Evolutionary conservation across 2,888 invertebrate species (phyloP), one percentile per base, ranked within the genome.

Genomic region (Ophioninae sp.): DNA sequence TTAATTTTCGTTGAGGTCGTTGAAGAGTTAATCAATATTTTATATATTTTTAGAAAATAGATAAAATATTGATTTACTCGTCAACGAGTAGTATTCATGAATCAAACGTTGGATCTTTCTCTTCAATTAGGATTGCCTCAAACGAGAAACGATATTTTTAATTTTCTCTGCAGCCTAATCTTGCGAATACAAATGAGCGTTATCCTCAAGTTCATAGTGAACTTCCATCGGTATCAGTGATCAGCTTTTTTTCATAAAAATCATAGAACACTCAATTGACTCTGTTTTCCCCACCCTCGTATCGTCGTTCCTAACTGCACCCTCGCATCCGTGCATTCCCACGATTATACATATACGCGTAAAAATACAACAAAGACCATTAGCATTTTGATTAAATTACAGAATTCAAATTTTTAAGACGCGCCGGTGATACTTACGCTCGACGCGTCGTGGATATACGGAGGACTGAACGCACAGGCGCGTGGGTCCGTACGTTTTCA

Each of bases 351-450:
- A 17, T 17, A 13, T 50, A 50, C 17, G 50, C 5, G 13, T 50
- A 50, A 50, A 68, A 21, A 8, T 41, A 44, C 30, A 44, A 68
- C 73, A 85, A 84, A 82, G 86, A 86, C 88, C 89, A 90, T 90
- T 89, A 88, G 89, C 89, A 87, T 88, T 88, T 91, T 89, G 88
- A 90, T 90, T 91, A 90, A 90, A 91, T 91, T 90, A 89, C 86
- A 87, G 87, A 87, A 88, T 86, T 87, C 88, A 88, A 87, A 86
- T 88, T 90, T 78, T 90, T 87, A 87, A 90, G 89, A 88, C 87
- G 88, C 87, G 74, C 69, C 89, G 85, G 87, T 86, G 89, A 90
- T 91, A 91, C 91, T 92, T 90, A 89, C 88, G 89, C 89, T 88
- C 85, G 87, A 87, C 87, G 88, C 79, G 84, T 85, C 85, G 85